Evolutionary conservation across 2,797 vertebrate species (phyloP).

Genomic region (Chrysocyon brachyurus): DNA sequence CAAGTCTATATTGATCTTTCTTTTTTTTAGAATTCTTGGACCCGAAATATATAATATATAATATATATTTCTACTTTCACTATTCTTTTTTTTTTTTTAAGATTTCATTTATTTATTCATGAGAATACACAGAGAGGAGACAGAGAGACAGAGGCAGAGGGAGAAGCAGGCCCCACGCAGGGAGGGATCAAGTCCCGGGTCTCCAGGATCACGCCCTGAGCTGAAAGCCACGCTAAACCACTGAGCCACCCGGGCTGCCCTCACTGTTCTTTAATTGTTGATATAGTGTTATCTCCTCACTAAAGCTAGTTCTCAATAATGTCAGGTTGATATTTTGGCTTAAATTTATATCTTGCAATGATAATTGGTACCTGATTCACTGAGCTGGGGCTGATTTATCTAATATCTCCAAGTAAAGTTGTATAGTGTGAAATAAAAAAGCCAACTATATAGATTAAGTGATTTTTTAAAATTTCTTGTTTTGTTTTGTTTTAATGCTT

Average conservation of each 20-base stretch:
- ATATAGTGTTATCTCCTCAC: neutral
- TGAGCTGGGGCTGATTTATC: neutral
- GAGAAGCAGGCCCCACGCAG: too few relatives aligned
- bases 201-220: too few relatives aligned
- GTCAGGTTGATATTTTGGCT: neutral
- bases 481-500: neutral
- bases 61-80: neutral
- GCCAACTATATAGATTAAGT: neutral
- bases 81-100: neutral
- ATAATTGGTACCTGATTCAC: neutral
- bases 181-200: too few relatives aligned
- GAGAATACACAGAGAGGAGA: too few relatives aligned
- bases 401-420: neutral
- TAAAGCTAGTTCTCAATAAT: neutral
- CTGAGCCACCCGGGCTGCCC: too few relatives aligned
- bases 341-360: neutral
- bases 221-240: too few relatives aligned
- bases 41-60: neutral
- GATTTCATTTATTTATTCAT: too few relatives aligned
- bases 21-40: neutral
- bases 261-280: neutral
- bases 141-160: too few relatives aligned
- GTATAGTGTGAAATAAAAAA: neutral
- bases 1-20: neutral
- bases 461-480: neutral